These are phyloP conservation scores for Pelosia muscerda DNA, from an alignment of 2,888 invertebrate species.

Conservation along the genomic window DNA sequence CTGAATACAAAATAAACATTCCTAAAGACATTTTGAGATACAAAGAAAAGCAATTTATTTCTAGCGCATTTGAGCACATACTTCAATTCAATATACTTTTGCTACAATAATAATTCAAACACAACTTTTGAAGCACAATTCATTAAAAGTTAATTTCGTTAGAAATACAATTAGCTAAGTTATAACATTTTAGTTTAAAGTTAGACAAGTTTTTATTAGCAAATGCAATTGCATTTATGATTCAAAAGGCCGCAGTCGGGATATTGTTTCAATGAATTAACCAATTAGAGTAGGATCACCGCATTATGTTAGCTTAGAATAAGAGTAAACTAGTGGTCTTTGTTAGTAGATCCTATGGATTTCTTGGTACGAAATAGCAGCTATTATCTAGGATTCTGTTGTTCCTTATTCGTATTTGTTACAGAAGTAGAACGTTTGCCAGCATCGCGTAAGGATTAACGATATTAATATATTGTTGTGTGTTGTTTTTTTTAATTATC, in stretches of 20 bases:
- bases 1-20: constrained; percentile 4
- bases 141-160: constrained; percentile 47
- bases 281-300: constrained; percentile 39
- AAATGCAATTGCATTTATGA: constrained; percentile 51
- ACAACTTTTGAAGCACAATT: constrained; percentile 43
- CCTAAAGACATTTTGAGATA: background rate
- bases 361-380: constrained; percentile 15
- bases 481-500: no score
- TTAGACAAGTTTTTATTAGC: constrained; percentile 43
- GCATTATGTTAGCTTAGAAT: constrained; percentile 28
- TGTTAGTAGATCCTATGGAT: constrained; percentile 8
- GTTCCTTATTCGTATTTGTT: constrained; percentile 12
- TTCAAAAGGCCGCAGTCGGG: constrained; percentile 33
- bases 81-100: background rate
- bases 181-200: constrained; percentile 37
- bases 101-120: constrained; percentile 6
- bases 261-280: constrained; percentile 45
- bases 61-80: background rate
- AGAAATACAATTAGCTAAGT: constrained; percentile 42
- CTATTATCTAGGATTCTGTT: constrained; percentile 11
- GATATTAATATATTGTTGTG: no score
- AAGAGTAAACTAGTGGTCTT: constrained; percentile 17
- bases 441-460: no score
- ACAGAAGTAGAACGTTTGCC: background rate
- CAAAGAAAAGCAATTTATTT: constrained; percentile 4